Conservation (phyloP, 1,140 invertebrate species). For the Paracyclopina nana region DNA sequence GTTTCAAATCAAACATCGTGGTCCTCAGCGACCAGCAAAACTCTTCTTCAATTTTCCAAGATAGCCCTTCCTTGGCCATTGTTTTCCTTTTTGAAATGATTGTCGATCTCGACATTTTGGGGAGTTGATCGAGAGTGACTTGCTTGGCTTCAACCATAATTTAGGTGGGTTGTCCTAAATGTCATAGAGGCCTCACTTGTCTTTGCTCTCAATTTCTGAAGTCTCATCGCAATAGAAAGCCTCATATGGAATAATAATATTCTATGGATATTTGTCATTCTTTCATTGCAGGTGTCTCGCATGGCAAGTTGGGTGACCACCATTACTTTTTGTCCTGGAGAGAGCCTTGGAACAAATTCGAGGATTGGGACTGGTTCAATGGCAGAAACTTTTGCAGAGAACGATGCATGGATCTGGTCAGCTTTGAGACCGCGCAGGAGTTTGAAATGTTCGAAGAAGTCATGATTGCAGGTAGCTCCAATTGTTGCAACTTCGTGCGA, state of each 20-base stretch:
- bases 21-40: no score
- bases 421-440: conserved; percentile 52
- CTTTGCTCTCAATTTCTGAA: no score
- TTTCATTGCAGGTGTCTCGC: conserved; percentile 4
- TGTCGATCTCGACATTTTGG: no score
- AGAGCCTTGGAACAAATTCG: conserved; percentile 36
- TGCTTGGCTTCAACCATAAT: no score
- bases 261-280: neutral
- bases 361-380: conserved; percentile 44
- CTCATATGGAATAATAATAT: neutral
- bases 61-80: no score
- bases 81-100: no score
- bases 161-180: no score
- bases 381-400: conserved; percentile 58
- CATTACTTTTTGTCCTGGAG: conserved; percentile 70
- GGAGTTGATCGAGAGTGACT: no score
- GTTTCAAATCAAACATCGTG: no score
- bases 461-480: conserved; percentile 8
- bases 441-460: conserved; percentile 16
- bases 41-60: no score
- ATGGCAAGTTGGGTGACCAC: conserved; percentile 29
- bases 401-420: conserved; percentile 64
- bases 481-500: neutral
- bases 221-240: no score
- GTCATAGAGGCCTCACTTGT: no score